Conservation (phyloP, 2,797 vertebrate species). For the Eulemur albifrons region DNA sequence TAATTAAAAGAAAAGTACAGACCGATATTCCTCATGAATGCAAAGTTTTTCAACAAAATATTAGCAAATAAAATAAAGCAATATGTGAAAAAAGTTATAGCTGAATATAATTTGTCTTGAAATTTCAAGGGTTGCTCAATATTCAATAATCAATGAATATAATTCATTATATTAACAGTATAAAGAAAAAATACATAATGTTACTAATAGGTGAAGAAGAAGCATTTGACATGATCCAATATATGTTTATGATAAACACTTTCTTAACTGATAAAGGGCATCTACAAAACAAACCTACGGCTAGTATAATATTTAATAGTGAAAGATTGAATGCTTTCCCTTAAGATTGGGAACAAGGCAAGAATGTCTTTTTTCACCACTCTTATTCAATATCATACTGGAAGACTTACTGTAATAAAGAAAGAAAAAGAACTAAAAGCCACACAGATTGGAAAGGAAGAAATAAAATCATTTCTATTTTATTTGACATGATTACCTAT, state of each 20-base stretch:
- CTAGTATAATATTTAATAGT: background rate
- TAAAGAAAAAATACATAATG: background rate
- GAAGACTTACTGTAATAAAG: background rate
- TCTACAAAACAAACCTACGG: background rate
- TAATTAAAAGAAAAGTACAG: background rate
- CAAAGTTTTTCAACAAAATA: conserved; percentile 31
- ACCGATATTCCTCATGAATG: background rate
- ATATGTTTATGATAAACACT: background rate
- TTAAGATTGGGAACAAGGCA: background rate
- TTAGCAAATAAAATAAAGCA: background rate
- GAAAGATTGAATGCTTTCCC: background rate
- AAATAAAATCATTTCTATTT: background rate
- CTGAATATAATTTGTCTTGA: background rate
- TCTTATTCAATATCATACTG: background rate
- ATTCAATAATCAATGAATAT: background rate
- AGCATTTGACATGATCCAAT: background rate
- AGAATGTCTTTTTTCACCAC: background rate
- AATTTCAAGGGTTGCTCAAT: background rate
- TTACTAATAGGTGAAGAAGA: background rate
- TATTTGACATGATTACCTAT: background rate
- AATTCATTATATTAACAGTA: background rate
- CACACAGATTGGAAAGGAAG: background rate
- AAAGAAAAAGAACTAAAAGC: background rate
- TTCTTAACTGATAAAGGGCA: background rate
- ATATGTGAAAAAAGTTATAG: background rate